Percentiles rank a stretch among this genome's conserved stretches.
phyloP scores from a whole-genome alignment of 1,140 invertebrate species.

The Drosophila navojoa region DNA sequence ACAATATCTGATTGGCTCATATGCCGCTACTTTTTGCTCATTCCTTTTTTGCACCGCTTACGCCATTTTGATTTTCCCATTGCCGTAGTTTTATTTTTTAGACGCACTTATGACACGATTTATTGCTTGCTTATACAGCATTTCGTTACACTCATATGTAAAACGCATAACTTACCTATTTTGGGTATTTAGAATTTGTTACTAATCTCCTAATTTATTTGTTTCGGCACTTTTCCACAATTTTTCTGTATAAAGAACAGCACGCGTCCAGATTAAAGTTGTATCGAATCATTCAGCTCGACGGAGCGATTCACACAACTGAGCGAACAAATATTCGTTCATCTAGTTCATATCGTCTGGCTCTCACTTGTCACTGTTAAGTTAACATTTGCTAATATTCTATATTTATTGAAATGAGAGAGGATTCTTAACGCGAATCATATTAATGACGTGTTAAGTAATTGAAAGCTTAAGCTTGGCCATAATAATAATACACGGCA shows the following conservation, averaged over 20 bases:
- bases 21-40: conserved; percentile 15
- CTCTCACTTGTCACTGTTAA: not conserved
- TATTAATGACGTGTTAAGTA: not conserved
- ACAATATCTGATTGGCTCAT: conserved; percentile 1
- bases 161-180: conserved; percentile 8
- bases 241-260: conserved; percentile 22
- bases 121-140: not conserved
- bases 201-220: conserved; percentile 3
- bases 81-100: conserved; percentile 2
- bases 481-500: no score
- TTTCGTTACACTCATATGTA: no score
- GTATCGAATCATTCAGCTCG: conserved; percentile 13
- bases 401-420: no score
- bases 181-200: conserved; percentile 20
- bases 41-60: conserved; percentile 52
- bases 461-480: no score
- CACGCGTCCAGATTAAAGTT: conserved; percentile 29
- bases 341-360: not conserved
- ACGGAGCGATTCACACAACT: not conserved
- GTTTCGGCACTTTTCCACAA: conserved; percentile 39
- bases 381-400: not conserved
- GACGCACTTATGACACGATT: not conserved
- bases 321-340: not conserved
- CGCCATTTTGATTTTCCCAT: conserved; percentile 71
- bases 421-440: no score